These are phyloP conservation scores for Oncorhynchus mykiss DNA, from an alignment of 2,113 vertebrate genomes.

Conservation along the genomic window DNA sequence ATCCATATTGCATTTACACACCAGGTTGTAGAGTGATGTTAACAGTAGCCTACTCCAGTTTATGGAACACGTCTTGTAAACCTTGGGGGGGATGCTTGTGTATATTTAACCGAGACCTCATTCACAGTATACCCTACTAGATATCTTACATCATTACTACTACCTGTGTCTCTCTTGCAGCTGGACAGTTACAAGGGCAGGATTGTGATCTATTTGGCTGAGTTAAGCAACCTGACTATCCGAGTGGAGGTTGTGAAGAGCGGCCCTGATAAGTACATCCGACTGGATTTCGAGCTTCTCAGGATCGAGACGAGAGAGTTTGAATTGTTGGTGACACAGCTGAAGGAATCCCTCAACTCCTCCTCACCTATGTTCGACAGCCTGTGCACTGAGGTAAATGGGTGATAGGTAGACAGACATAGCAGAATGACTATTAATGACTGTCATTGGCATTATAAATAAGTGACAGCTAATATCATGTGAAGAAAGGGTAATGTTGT, in stretches of 20 bases:
- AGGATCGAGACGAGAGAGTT: slow-evolving; percentile 67
- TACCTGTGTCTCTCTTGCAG: slow-evolving; percentile 35
- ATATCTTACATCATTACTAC: not conserved
- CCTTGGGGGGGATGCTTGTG: too few relatives aligned
- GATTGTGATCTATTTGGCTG: slow-evolving; percentile 50
- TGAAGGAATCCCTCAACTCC: slow-evolving; percentile 63
- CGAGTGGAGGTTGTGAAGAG: slow-evolving; percentile 52
- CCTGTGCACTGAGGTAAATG: slow-evolving; percentile 62
- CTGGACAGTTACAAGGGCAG: slow-evolving; percentile 47
- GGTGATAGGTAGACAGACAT: too few relatives aligned
- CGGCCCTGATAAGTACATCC: slow-evolving; percentile 62
- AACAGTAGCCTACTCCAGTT: too few relatives aligned
- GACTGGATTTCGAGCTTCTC: slow-evolving; percentile 72
- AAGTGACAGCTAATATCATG: too few relatives aligned
- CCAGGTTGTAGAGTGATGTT: too few relatives aligned
- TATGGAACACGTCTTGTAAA: too few relatives aligned
- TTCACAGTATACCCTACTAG: too few relatives aligned
- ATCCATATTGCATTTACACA: too few relatives aligned
- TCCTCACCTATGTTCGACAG: slow-evolving; percentile 63
- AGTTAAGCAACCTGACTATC: slow-evolving; percentile 46
- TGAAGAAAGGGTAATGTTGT: not conserved
- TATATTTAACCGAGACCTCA: too few relatives aligned
- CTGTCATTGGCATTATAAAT: too few relatives aligned
- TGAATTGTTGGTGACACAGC: slow-evolving; percentile 62
- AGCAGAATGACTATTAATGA: not conserved